Evolutionary conservation across 2,113 vertebrate genomes (phyloP), one percentile per base, ranked within the genome.

Genomic region (Equus przewalskii): DNA sequence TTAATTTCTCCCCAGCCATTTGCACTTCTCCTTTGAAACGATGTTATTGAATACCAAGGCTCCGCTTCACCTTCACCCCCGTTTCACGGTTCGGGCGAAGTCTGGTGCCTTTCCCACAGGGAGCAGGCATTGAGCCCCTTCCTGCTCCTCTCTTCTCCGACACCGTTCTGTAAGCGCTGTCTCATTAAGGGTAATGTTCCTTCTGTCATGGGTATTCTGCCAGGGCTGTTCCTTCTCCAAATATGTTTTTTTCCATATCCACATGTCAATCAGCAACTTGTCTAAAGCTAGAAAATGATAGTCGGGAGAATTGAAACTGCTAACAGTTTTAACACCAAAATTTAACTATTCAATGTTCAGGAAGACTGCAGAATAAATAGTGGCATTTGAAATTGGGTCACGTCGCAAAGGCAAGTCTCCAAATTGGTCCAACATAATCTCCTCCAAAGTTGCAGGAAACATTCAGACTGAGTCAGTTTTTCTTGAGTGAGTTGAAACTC

Each of bases 261-360:
- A 97, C 98, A 98, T 97, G 97, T 96, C 97, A 98, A 91, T 98
- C 98, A 98, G 81, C n/a, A 94, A 0, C 96, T 97, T 97, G 84
- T 75, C 89, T 98, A 96, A 96, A 89, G 94, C 96, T 94, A 79
- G 89, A 64, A 98, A 97, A 95, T 96, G 97, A 92, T 76, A 98
- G 93, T 97, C 95, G 80, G 56, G 69, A 94, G 97, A 97, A 96
- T 18, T 91, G 87, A 98, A 96, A 94, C 95, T 96, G 54, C 96
- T 91, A 96, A 95, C 95, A 78, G 62, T 51, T 3, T 89, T 98
- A 92, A 60, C 79, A 78, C 87, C 96, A 83, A 97, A 96, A 93
- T 75, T 97, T 97, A 96, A 91, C 64, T 79, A 65, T 70, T 92
- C 87, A 44, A 78, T 88, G 81, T 60, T 89, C 81, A 78, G 91